phyloP scores from a whole-genome alignment of 2,888 invertebrate genomes.

The Drosophila greeni region DNA sequence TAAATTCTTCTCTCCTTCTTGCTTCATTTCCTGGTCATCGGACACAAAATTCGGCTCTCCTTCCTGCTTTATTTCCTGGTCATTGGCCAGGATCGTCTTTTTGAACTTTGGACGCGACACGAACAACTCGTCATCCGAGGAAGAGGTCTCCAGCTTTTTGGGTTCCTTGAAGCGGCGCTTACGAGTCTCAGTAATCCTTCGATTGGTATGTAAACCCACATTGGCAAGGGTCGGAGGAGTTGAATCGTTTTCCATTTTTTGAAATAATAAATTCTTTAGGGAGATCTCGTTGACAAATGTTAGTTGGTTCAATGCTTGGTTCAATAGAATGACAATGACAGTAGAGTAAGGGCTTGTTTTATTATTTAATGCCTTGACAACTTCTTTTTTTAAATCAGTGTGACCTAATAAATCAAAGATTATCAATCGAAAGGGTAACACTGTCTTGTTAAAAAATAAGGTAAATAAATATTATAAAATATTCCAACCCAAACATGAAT shows the following conservation, averaged over 20 bases:
- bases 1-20: neutral
- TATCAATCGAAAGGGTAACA: neutral
- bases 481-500: conserved; percentile 17
- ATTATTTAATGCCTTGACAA: neutral
- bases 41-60: neutral
- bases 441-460: neutral
- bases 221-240: conserved; percentile 5
- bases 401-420: too few relatives aligned
- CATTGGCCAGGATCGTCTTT: neutral
- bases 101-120: conserved; percentile 48
- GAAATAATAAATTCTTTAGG: neutral
- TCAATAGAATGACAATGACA: neutral
- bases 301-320: neutral
- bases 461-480: neutral
- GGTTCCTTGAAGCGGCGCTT: conserved; percentile 12
- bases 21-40: neutral
- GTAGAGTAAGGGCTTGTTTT: neutral
- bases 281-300: neutral
- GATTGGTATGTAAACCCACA: conserved; percentile 13
- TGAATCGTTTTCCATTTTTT: neutral
- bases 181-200: conserved; percentile 4
- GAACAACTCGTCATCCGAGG: conserved; percentile 45
- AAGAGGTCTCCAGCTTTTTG: neutral
- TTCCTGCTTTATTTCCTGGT: neutral
- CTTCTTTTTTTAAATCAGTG: too few relatives aligned